Evolutionary conservation across 2,797 vertebrate species (phyloP).

Genomic region (Tinamus major): DNA sequence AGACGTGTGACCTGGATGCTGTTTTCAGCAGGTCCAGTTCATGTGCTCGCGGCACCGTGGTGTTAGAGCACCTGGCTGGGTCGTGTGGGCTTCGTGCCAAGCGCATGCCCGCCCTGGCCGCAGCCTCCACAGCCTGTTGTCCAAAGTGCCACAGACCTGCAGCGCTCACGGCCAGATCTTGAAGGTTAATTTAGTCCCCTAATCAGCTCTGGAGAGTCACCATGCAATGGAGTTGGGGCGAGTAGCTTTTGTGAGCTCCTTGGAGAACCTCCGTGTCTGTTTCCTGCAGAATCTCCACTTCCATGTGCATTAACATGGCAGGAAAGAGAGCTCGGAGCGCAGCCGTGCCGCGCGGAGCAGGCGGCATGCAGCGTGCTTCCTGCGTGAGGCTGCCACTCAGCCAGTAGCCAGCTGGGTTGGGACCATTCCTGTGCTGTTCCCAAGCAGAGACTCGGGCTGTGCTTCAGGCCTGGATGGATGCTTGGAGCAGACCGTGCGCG

Average conservation of each 20-base stretch:
- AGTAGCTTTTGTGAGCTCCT: neutral
- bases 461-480: neutral
- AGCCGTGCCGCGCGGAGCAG: neutral
- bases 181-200: neutral
- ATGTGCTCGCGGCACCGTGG: neutral
- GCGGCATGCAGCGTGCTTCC: neutral
- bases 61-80: neutral
- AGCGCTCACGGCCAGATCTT: neutral
- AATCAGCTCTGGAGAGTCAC: neutral
- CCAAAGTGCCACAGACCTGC: neutral
- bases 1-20: neutral
- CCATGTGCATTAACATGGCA: neutral
- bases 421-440: neutral
- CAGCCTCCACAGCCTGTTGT: neutral
- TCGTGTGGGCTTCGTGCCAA: neutral
- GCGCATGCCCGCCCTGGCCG: neutral
- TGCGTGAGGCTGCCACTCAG: neutral
- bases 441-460: neutral
- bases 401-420: neutral
- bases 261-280: neutral
- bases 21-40: neutral
- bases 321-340: neutral
- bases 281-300: neutral
- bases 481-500: neutral
- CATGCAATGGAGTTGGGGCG: neutral